phyloP scores from a whole-genome alignment of 2,113 vertebrate genomes.

The Corvus cornix region DNA sequence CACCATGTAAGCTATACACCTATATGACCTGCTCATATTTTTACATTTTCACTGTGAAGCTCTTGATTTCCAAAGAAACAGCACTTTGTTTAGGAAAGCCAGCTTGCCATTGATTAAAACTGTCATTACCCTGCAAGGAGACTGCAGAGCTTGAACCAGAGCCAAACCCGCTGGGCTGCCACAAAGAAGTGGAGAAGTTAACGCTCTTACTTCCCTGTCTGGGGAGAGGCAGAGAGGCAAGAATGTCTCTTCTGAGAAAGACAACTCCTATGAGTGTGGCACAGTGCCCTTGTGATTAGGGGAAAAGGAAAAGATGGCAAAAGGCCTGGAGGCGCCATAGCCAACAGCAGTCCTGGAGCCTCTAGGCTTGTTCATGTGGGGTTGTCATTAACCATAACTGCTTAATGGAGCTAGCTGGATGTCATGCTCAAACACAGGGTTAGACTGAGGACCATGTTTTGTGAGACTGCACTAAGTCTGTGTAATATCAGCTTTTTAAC shows the following conservation, averaged over 20 bases:
- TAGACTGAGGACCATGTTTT: neutral
- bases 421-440: neutral
- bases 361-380: neutral
- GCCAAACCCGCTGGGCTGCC: slow-evolving; percentile 2
- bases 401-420: neutral
- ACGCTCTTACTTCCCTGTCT: neutral
- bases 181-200: slow-evolving; percentile 1
- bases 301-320: neutral
- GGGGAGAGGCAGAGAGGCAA: neutral
- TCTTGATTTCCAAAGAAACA: neutral
- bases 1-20: neutral
- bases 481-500: neutral
- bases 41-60: neutral
- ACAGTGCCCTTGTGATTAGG: neutral
- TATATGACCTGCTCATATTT: neutral
- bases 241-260: neutral
- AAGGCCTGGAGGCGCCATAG: neutral
- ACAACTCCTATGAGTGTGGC: accelerated
- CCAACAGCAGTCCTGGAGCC: neutral
- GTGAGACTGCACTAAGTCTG: neutral
- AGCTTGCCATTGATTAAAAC: slow-evolving; percentile 6
- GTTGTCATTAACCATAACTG: neutral
- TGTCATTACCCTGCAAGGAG: neutral
- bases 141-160: neutral
- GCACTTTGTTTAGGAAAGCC: neutral